Evolutionary conservation across 2,888 invertebrate species (phyloP), one percentile per base, ranked within the genome.

Genomic region (Tryphoninae sp.): DNA sequence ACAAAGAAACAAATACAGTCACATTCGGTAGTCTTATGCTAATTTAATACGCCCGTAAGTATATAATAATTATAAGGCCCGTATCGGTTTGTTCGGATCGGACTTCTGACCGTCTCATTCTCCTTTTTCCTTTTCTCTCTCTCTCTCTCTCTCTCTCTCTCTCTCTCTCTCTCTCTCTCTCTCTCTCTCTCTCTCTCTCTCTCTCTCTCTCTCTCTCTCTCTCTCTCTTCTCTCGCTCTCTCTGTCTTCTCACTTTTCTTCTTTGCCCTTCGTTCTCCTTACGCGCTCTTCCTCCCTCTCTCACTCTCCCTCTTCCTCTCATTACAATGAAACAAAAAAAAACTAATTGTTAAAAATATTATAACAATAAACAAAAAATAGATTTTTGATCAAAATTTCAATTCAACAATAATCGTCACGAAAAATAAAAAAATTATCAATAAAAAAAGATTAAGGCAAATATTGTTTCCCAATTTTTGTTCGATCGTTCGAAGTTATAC

Each of bases 1-100:
- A 45, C 45, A 45, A 45, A 45, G 45, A 45, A 45, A 45, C 45
- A 45, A 45, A 45, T 45, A 45, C 45, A 45, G 45, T 13, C 45
- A 45, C 68, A 83, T 83, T 80, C 83, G 75, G 83, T 82, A 83
- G 83, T 81, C 82, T 69, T 83, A 82, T 82, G 83, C 83, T 83
- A 83, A 83, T 83, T 78, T 82, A 82, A 83, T 82, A 80, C 78
- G 68, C 80, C 80, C 72, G 78, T 82, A 83, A 82, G 80, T 83
- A 80, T 83, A 82, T 83, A 80, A 83, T 83, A 83, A 83, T 82
- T 82, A 83, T 78, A 75, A 82, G 75, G 80, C 71, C 78, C 77
- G 68, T 81, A 69, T 69, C 69, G 33, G 33, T 42, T 75, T 75
- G 55, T 64, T 62, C 67, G 73, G 74, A 82, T 80, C 80, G 74